These are phyloP conservation scores for Rhorus exstirpatorius DNA, from an alignment of 2,888 invertebrate species.

Conservation along the genomic window DNA sequence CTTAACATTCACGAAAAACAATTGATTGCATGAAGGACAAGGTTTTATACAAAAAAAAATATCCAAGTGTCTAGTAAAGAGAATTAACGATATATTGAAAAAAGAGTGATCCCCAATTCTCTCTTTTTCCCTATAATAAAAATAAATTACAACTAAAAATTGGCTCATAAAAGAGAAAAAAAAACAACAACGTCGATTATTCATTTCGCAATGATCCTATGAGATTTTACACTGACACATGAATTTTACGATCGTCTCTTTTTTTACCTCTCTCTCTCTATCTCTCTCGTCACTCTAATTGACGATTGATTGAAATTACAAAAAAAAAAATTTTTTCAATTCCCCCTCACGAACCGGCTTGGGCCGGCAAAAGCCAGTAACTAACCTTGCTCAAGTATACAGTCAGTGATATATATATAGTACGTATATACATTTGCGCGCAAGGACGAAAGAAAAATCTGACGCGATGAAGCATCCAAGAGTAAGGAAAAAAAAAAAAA, in stretches of 20 bases:
- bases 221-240: not conserved
- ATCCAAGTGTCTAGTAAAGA: no score
- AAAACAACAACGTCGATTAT: not conserved
- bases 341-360: not conserved
- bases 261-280: not conserved
- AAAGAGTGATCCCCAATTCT: no score
- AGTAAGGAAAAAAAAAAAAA: no score
- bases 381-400: slow-evolving; percentile 56
- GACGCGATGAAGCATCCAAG: slow-evolving; percentile 1
- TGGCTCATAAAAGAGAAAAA: no score
- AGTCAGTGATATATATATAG: not conserved
- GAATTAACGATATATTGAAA: no score
- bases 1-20: no score
- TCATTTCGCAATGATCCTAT: no score
- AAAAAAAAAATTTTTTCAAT: not conserved
- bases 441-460: slow-evolving; percentile 2
- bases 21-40: no score
- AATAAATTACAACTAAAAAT: no score
- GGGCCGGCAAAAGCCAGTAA: slow-evolving; percentile 34
- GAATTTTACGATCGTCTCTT: slow-evolving; percentile 3
- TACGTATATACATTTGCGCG: not conserved
- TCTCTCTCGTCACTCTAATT: slow-evolving; percentile 2
- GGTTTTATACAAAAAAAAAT: no score
- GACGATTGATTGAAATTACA: slow-evolving; percentile 37
- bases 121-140: no score